phyloP scores from a whole-genome alignment of 2,797 vertebrate genomes.

The Protonibea diacanthus region DNA sequence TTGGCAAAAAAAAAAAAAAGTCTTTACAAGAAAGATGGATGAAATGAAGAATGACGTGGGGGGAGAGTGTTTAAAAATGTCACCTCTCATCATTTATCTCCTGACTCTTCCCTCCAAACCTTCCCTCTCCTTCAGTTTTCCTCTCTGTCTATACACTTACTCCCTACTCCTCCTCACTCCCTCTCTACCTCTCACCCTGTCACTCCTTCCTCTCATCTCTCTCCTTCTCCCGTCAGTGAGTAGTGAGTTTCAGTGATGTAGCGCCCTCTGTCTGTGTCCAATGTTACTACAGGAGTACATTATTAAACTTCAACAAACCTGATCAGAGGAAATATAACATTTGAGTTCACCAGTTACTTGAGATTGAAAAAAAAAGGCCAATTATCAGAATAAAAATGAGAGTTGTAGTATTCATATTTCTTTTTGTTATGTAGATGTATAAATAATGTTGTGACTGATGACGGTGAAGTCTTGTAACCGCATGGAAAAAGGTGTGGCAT shows the following conservation, averaged over 20 bases:
- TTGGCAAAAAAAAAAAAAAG: slow-evolving; percentile 17
- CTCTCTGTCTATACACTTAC: background rate
- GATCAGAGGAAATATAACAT: background rate
- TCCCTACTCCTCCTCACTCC: background rate
- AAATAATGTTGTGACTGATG: background rate
- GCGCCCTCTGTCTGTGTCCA: slow-evolving; percentile 76
- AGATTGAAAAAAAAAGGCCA: background rate
- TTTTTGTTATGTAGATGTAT: background rate
- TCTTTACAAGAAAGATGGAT: background rate
- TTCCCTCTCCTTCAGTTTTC: slow-evolving; percentile 2
- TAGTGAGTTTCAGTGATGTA: slow-evolving; percentile 62
- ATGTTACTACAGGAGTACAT: slow-evolving; percentile 40
- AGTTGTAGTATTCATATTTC: background rate
- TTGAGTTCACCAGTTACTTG: background rate
- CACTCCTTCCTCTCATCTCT: slow-evolving; percentile 1
- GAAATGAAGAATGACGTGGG: background rate
- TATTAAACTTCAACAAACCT: slow-evolving; percentile 7
- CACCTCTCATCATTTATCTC: slow-evolving; percentile 36
- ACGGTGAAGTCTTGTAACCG: background rate
- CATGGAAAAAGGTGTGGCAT: background rate
- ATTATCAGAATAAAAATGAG: too few species aligned
- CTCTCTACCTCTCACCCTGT: slow-evolving; percentile 26
- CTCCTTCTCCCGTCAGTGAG: slow-evolving; percentile 7
- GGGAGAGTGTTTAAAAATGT: slow-evolving; percentile 35
- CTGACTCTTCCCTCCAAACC: background rate